Base-by-base conservation (phyloP, 2,888 invertebrate genomes). In the Nomada fucata region DNA sequence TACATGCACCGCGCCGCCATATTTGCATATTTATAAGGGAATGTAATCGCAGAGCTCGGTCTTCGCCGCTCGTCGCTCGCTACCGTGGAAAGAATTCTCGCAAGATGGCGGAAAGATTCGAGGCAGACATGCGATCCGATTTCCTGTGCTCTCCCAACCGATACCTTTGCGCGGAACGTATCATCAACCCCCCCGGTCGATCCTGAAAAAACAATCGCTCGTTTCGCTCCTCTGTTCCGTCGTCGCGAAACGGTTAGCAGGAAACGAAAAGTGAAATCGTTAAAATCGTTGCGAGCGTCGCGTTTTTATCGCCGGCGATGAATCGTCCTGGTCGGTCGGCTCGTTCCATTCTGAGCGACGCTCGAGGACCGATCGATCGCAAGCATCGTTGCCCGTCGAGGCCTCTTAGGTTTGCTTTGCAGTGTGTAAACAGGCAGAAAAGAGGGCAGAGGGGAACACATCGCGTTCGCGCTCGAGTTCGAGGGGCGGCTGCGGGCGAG, bases 21-120 rank as follows among this genome's bases (percentile, higher is more conserved):
- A 93, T 93, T 93, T 92, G 93, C 93, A 93, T 93, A 93, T 93
- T 93, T 93, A 93, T 93, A 93, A 93, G 93, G 92, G 92, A 93
- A 92, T 91, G 92, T 93, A 93, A 93, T 93, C 92, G 93, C 92
- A 91, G 92, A 91, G 87, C 91, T 92, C 89, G 92, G 90, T 93
- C 93, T 93, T 93, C 92, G 93, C 91, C 89, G 92, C 89, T 92
- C 91, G 90, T 91, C 90, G 91, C 79, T 90, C 88, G 86, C 76
- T 82, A 83, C 89, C 86, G 88, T 89, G 84, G 86, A 91, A 92
- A 91, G 92, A 90, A 90, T 84, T 91, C 91, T 85, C 86, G 90
- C 92, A 93, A 93, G 92, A 93, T 93, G 93, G 93, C 93, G 93
- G 92, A 91, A 91, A 92, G 92, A 92, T 93, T 93, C 91, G 91